phyloP scores from a whole-genome alignment of 2,888 invertebrate genomes.

The Ichneumon xanthorius region DNA sequence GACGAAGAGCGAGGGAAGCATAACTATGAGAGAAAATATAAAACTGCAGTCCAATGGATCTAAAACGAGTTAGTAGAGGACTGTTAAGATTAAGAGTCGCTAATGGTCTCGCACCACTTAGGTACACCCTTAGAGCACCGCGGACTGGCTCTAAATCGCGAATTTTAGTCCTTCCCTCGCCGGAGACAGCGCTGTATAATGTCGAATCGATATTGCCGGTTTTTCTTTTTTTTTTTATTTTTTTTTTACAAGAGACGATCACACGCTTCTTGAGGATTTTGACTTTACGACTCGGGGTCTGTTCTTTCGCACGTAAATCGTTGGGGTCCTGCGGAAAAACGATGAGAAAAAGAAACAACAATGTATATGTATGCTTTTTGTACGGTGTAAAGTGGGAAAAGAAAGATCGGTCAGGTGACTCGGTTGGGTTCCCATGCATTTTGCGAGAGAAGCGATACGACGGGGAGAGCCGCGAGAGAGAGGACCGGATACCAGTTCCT shows the following conservation, averaged over 20 bases:
- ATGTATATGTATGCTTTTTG: conserved; percentile 36
- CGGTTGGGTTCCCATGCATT: conserved; percentile 80
- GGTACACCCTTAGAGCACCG: conserved; percentile 29
- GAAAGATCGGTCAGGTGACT: conserved; percentile 72
- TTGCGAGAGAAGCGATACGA: conserved; percentile 76
- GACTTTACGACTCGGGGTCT: conserved; percentile 48
- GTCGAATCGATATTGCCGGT: conserved; percentile 45
- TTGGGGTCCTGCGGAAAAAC: conserved; percentile 41
- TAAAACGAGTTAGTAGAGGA: conserved; percentile 53
- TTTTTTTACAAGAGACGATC: conserved; percentile 35
- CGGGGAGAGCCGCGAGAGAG: conserved; percentile 28
- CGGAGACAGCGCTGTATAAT: conserved; percentile 1
- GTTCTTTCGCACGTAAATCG: conserved; percentile 66
- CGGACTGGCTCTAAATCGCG: conserved; percentile 47
- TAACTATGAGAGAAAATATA: conserved; percentile 31
- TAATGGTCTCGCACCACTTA: conserved; percentile 66
- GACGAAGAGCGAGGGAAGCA: not conserved
- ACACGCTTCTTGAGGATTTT: conserved; percentile 49
- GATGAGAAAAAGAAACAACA: conserved; percentile 41
- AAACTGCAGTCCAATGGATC: conserved; percentile 52
- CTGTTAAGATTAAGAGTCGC: conserved; percentile 64
- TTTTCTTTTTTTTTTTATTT: conserved; percentile 2
- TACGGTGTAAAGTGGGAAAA: conserved; percentile 45
- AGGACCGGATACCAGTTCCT: conserved; percentile 67
- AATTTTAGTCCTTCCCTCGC: conserved; percentile 48